phyloP scores from a whole-genome alignment of 1,140 invertebrate genomes.

The Cheumatopsyche charites region DNA sequence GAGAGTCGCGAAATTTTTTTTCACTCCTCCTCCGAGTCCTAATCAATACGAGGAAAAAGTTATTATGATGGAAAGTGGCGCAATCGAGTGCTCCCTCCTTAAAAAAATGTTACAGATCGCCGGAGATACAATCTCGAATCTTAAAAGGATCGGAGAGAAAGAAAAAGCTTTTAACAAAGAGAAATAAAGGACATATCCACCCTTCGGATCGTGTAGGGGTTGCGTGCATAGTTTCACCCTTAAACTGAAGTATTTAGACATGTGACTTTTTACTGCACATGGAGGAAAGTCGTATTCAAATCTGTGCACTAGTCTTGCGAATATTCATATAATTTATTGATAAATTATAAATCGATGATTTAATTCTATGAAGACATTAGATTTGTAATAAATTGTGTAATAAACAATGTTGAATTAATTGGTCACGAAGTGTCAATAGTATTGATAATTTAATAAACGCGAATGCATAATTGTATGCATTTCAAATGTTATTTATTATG shows the following conservation, averaged over 20 bases:
- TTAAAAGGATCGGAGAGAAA: constrained; percentile 46
- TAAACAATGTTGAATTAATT: too few species aligned
- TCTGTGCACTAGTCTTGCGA: too few species aligned
- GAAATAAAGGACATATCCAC: constrained; percentile 43
- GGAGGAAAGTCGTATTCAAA: constrained; percentile 42
- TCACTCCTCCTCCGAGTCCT: too few species aligned
- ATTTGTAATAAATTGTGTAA: too few species aligned
- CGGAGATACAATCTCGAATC: constrained; percentile 43
- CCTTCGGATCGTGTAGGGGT: constrained; percentile 27
- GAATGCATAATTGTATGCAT: too few species aligned
- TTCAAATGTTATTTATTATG: too few species aligned
- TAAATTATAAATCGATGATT: too few species aligned
- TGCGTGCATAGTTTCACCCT: constrained; percentile 46
- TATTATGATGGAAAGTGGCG: constrained; percentile 16
- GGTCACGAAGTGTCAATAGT: too few species aligned
- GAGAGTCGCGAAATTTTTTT: constrained; percentile 15
- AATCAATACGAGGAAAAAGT: neutral
- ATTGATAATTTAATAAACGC: too few species aligned
- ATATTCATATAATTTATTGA: too few species aligned
- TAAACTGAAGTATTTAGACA: constrained; percentile 45
- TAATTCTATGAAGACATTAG: too few species aligned
- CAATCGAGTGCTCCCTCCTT: constrained; percentile 36
- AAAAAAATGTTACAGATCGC: constrained; percentile 43
- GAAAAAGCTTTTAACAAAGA: constrained; percentile 48
- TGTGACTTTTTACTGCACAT: constrained; percentile 38